Evolutionary conservation across 53 echinoderm and acorn worm genomes (phyloP).

Genomic region (Astropecten irregularis): DNA sequence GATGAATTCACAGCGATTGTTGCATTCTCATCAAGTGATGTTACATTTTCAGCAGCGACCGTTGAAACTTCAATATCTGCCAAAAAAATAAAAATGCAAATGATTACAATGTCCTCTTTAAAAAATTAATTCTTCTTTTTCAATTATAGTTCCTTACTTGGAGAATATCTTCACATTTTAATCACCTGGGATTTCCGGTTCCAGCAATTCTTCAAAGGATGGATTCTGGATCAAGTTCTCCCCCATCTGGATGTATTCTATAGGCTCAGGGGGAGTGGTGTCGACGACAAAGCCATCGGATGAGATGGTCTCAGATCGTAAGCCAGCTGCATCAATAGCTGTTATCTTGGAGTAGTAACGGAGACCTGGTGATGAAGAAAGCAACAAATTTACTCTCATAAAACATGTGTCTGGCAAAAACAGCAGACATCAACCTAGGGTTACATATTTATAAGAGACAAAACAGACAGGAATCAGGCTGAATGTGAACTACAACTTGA

Average conservation of each 20-base stretch:
- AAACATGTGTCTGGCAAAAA: no score
- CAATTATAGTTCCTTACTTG: background rate
- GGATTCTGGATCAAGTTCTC: slow-evolving; percentile 48
- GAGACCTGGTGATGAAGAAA: slow-evolving; percentile 11
- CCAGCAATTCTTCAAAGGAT: slow-evolving; percentile 46
- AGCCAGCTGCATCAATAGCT: slow-evolving; percentile 58
- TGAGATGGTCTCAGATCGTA: slow-evolving; percentile 12
- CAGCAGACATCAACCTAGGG: no score
- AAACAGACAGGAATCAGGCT: no score
- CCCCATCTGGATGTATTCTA: background rate
- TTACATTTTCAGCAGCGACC: no score
- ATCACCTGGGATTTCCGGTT: background rate
- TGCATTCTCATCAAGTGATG: background rate
- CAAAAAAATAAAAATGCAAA: background rate
- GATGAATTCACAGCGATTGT: background rate
- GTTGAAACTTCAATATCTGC: no score
- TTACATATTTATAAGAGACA: no score
- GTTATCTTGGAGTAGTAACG: slow-evolving; percentile 48
- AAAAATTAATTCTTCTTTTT: background rate
- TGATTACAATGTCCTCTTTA: background rate
- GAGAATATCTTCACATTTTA: background rate
- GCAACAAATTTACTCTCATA: background rate
- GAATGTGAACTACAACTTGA: no score
- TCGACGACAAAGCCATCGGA: slow-evolving; percentile 57
- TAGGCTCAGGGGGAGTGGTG: slow-evolving; percentile 42